Conservation (phyloP, 2,888 invertebrate genomes). For the Plusia festucae region DNA sequence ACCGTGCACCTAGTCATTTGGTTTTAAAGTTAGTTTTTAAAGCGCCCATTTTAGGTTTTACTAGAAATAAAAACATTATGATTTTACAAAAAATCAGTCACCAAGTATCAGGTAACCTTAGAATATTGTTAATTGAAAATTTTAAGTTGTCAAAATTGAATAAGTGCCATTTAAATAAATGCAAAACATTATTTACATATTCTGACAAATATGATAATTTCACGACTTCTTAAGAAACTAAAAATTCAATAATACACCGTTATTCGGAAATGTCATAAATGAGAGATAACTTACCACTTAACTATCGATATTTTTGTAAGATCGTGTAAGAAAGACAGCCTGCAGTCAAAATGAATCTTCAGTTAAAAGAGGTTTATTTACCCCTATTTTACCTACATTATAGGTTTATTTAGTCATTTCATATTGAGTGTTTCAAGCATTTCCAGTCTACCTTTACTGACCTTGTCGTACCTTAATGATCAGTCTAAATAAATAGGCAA, state of each 20-base stretch:
- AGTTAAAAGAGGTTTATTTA: no score
- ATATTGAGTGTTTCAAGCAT: neutral
- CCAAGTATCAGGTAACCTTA: no score
- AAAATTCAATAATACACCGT: neutral
- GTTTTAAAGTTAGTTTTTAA: no score
- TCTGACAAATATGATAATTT: constrained; percentile 1
- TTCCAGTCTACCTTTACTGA: neutral
- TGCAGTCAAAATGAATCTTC: neutral
- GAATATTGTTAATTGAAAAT: neutral
- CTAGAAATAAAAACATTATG: no score
- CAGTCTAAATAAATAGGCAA: neutral
- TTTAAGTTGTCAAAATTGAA: no score
- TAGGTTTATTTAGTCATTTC: no score
- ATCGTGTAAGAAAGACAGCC: neutral
- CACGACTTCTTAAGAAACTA: neutral
- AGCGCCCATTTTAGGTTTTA: no score
- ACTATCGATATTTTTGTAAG: neutral
- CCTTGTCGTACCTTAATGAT: constrained; percentile 3
- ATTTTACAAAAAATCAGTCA: no score
- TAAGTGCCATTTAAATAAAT: constrained; percentile 1
- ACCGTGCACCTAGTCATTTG: no score
- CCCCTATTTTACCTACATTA: no score
- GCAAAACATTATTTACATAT: constrained; percentile 1
- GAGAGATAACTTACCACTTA: neutral
- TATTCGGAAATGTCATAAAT: neutral